phyloP scores from a whole-genome alignment of 2,797 vertebrate genomes.

The Sphaeramia orbicularis region DNA sequence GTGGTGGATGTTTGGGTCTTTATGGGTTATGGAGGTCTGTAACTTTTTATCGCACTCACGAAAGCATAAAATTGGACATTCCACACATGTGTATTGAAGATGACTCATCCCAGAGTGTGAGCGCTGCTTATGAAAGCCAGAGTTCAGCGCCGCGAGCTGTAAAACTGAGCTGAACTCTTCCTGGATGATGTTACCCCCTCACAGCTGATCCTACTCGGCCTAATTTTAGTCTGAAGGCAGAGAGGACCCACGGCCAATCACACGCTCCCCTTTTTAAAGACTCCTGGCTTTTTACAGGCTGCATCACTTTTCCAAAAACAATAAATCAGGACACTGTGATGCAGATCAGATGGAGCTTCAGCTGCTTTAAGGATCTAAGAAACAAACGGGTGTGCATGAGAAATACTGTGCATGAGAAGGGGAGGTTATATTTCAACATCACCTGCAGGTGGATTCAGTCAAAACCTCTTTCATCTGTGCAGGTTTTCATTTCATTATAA shows the following conservation, averaged over 20 bases:
- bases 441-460: background rate
- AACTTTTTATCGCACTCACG: background rate
- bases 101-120: background rate
- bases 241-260: constrained; percentile 50
- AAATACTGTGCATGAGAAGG: background rate
- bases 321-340: constrained; percentile 63
- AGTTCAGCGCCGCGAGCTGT: background rate
- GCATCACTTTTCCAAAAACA: constrained; percentile 58
- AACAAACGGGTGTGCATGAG: background rate
- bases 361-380: constrained; percentile 1
- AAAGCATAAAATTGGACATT: too few species aligned
- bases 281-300: constrained; percentile 37
- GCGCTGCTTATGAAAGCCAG: background rate
- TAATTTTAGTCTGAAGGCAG: constrained; percentile 80
- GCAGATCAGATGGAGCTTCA: constrained; percentile 22
- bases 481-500: background rate
- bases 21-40: background rate
- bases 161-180: constrained; percentile 43
- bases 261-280: constrained; percentile 60
- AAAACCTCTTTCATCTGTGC: background rate
- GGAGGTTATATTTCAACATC: background rate
- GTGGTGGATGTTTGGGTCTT: too few species aligned
- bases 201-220: constrained; percentile 66
- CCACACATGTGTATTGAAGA: background rate
- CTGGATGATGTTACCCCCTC: constrained; percentile 53